Evolutionary conservation across 2,888 invertebrate genomes (phyloP).

Genomic region (Melanargia galathea): DNA sequence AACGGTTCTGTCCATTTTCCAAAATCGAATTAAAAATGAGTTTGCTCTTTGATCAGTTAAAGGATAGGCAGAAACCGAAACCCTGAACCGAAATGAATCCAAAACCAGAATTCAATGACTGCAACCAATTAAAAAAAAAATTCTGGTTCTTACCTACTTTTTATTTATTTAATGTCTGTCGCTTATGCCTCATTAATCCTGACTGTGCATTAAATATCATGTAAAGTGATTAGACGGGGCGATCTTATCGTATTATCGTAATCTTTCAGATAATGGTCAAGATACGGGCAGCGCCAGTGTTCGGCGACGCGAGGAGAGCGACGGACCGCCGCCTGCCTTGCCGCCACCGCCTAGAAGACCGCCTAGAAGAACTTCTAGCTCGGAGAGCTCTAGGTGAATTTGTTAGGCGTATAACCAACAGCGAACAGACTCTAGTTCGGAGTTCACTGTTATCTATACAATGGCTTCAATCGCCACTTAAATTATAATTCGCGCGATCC

Average conservation of each 20-base stretch:
- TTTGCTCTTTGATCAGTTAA: too few species aligned
- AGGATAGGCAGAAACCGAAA: too few species aligned
- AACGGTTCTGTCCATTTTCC: too few species aligned
- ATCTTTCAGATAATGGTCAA: constrained; percentile 63
- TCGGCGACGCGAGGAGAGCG: constrained; percentile 65
- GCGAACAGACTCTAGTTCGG: background rate
- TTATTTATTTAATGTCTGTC: too few species aligned
- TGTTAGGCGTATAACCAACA: background rate
- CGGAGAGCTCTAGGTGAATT: constrained; percentile 61
- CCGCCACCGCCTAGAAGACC: constrained; percentile 75
- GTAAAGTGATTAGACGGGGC: constrained; percentile 1
- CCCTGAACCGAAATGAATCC: too few species aligned
- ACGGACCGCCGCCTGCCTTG: constrained; percentile 70
- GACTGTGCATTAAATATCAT: background rate
- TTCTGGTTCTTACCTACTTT: too few species aligned
- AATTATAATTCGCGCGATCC: too few species aligned
- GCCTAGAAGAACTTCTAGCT: constrained; percentile 55
- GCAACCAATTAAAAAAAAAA: too few species aligned
- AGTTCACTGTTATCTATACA: background rate
- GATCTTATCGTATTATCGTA: constrained; percentile 30
- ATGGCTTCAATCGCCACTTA: background rate
- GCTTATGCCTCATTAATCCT: too few species aligned
- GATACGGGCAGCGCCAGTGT: constrained; percentile 60
- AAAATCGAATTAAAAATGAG: too few species aligned
- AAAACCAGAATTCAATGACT: too few species aligned